Evolutionary conservation across 1,140 invertebrate genomes (phyloP).

Genomic region (Drosophila bifasciata): DNA sequence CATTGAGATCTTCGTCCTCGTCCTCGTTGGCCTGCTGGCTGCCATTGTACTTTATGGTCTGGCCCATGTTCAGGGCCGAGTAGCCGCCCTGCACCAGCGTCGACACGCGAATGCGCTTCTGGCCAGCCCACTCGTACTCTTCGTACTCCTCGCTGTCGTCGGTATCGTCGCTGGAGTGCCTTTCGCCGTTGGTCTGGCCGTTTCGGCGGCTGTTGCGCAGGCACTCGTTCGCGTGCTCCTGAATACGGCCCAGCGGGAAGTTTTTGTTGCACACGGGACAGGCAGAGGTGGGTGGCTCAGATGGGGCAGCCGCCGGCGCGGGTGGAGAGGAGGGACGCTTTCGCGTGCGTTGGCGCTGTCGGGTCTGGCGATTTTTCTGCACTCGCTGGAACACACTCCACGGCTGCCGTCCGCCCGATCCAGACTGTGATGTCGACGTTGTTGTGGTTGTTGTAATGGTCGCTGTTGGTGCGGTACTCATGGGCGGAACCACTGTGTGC

Average conservation of each 20-base stretch:
- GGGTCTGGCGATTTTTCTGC: conserved; percentile 85
- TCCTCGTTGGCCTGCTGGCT: conserved; percentile 78
- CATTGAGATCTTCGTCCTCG: conserved; percentile 92
- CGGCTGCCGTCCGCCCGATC: conserved; percentile 76
- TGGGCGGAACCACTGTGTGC: conserved; percentile 76
- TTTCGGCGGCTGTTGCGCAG: conserved; percentile 83
- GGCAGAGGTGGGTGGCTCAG: conserved; percentile 44
- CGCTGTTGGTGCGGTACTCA: conserved; percentile 4
- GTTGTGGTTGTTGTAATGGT: conserved; percentile 41
- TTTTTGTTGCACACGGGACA: conserved; percentile 92
- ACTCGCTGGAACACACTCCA: conserved; percentile 83
- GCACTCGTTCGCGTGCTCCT: conserved; percentile 91
- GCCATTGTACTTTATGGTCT: conserved; percentile 85
- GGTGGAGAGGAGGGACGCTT: conserved; percentile 56
- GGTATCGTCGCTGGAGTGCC: conserved; percentile 85
- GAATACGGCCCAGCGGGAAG: conserved; percentile 88
- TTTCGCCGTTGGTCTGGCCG: conserved; percentile 68
- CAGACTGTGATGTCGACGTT: conserved; percentile 39
- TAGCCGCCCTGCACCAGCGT: conserved; percentile 90
- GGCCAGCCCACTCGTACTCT: conserved; percentile 93
- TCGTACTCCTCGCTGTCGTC: conserved; percentile 90
- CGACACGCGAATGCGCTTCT: conserved; percentile 89
- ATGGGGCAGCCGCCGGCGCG: conserved; percentile 15
- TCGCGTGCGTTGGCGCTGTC: conserved; percentile 78
- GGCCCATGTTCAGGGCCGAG: conserved; percentile 85